phyloP scores from a whole-genome alignment of 2,113 vertebrate genomes.

The Chamaetylas fuelleborni region DNA sequence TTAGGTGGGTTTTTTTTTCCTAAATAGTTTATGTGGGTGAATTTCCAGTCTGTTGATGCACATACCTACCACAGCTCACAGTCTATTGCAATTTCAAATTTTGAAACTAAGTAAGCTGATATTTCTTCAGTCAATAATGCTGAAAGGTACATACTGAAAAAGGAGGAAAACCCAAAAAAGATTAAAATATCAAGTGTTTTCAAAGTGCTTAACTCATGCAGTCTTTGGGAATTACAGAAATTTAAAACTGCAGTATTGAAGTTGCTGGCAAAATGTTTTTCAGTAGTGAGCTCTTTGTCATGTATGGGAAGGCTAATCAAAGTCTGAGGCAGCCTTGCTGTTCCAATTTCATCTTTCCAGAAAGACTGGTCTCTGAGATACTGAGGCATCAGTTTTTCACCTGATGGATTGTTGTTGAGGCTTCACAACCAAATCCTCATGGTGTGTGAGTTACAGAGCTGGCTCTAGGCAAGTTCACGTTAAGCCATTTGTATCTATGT shows the following conservation, averaged over 20 bases:
- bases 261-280: background rate
- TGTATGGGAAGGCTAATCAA: background rate
- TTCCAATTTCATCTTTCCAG: background rate
- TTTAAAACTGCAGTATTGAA: background rate
- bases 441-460: background rate
- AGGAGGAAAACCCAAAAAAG: background rate
- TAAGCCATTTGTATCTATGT: background rate
- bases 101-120: background rate
- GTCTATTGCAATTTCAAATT: background rate
- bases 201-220: background rate
- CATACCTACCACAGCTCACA: background rate
- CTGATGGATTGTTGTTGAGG: background rate
- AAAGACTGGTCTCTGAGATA: background rate
- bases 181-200: background rate
- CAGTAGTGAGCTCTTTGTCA: background rate
- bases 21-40: background rate
- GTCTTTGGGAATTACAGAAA: background rate
- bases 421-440: background rate
- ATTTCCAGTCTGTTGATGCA: background rate
- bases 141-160: background rate
- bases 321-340: background rate
- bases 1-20: background rate
- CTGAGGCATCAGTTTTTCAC: background rate
- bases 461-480: background rate
- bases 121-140: background rate